Base-by-base conservation (phyloP, 2,888 invertebrate species). In the Cerastis leucographa region DNA sequence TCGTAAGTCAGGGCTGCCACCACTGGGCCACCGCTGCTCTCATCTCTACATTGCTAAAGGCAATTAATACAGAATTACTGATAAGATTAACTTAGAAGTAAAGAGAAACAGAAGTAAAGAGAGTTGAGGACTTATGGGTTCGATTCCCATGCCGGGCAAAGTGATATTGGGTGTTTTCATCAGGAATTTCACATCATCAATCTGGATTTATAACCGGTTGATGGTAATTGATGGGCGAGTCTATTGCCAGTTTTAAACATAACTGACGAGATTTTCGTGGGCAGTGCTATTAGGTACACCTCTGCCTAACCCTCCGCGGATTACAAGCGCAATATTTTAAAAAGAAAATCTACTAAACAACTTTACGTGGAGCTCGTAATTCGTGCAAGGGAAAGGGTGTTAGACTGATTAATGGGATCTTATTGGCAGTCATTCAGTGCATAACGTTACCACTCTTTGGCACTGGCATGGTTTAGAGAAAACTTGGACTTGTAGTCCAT, bases 371-470 rank as follows among this genome's bases (percentile, higher is more conserved):
- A 44, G n/a, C 61, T 79, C 74, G 56, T 81, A 84, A 67, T n/a
- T 81, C 68, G 44, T 62, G 54, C 61, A 70, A 80, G 61, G 44
- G 81, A 84, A 84, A 80, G 35, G 85, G 82, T 82, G 82, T 80
- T 68, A 65, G 22, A 69, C 67, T 84, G 85, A 82, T 71, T 29
- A 17, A 82, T 82, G 49, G 25, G 19, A 25, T 46, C 46, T 44
- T 62, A 69, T 81, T 82, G 82, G 82, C 82, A 82, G 49, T 9
- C 68, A 46, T 35, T 69, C 81, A 71, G 17, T 25, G 71, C 61
- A 84, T 84, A 61, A 22, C 46, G 65, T 64, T 42, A 56, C 46
- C 25, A 35, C 35, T 65, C n/a, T 40, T 75, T 82, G 85, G 82
- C 82, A 84, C 71, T 14, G 42, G 29, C 42, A 6, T n/a, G 29